These are phyloP conservation scores for Synanthedon formicaeformis DNA, from an alignment of 2,888 invertebrate species.

Conservation along the genomic window DNA sequence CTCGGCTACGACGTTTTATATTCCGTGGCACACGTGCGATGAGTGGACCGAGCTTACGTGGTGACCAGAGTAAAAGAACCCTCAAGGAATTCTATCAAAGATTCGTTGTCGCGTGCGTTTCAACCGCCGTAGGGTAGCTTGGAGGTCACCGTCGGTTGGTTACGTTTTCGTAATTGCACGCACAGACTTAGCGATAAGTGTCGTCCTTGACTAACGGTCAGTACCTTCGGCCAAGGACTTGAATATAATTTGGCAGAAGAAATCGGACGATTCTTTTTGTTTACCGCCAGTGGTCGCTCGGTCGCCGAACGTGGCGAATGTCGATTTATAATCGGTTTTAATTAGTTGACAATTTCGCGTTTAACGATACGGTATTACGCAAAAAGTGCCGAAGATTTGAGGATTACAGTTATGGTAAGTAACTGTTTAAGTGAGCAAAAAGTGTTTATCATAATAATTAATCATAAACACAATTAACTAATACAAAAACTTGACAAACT, in stretches of 20 bases:
- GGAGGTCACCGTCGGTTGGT: constrained; percentile 23
- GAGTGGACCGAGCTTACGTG: constrained; percentile 20
- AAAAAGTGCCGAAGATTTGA: constrained; percentile 50
- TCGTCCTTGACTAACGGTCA: constrained; percentile 54
- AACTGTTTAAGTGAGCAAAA: constrained; percentile 2
- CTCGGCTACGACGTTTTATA: constrained; percentile 40
- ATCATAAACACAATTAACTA: not conserved
- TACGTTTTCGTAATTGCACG: constrained; percentile 44
- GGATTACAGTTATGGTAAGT: constrained; percentile 53
- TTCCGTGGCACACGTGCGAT: constrained; percentile 31
- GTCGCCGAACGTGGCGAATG: constrained; percentile 29
- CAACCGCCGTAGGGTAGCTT: constrained; percentile 18
- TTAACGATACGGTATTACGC: constrained; percentile 48
- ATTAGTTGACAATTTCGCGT: constrained; percentile 42
- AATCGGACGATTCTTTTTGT: constrained; percentile 28
- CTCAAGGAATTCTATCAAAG: constrained; percentile 11
- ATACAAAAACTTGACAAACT: too few relatives aligned
- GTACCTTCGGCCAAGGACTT: constrained; percentile 55
- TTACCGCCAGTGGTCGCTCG: constrained; percentile 43
- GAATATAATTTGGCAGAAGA: constrained; percentile 41
- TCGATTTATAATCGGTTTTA: constrained; percentile 12
- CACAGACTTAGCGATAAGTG: constrained; percentile 40
- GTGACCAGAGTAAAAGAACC: constrained; percentile 19
- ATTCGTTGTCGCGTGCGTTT: constrained; percentile 16
- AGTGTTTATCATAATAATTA: not conserved